Evolutionary conservation across 1,140 invertebrate species (phyloP).

Genomic region (Microplitis demolitor): DNA sequence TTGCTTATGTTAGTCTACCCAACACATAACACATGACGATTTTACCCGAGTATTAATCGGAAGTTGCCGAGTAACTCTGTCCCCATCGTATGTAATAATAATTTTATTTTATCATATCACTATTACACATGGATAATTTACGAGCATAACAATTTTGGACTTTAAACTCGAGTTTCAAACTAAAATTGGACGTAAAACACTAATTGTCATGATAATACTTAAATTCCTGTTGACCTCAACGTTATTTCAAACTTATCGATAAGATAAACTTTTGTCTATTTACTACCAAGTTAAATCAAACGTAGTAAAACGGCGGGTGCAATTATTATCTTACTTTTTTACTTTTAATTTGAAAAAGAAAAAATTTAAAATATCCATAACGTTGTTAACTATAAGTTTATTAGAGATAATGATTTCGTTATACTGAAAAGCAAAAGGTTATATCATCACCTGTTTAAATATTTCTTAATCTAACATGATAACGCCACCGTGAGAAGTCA

Average conservation of each 20-base stretch:
- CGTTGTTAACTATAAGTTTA: too few relatives aligned
- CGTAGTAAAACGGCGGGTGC: too few relatives aligned
- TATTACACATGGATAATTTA: conserved; percentile 1
- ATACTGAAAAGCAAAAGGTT: not conserved
- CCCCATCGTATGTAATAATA: not conserved
- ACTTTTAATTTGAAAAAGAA: too few relatives aligned
- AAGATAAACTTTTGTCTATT: too few relatives aligned
- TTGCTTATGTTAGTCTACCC: not conserved
- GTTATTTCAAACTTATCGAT: too few relatives aligned
- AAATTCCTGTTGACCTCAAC: too few relatives aligned
- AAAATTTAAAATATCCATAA: too few relatives aligned
- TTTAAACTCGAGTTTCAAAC: not conserved
- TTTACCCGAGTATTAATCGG: conserved; percentile 6
- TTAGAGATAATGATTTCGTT: too few relatives aligned
- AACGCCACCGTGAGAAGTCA: conserved; percentile 26
- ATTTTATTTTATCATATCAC: not conserved
- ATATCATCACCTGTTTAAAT: conserved; percentile 20
- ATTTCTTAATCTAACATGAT: conserved; percentile 12
- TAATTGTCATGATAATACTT: too few relatives aligned
- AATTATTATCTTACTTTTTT: too few relatives aligned
- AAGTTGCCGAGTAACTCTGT: conserved; percentile 5
- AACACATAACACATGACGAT: not conserved
- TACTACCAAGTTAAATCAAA: too few relatives aligned
- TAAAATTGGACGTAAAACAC: not conserved
- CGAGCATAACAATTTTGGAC: conserved; percentile 4